Evolutionary conservation across 1,140 invertebrate species (phyloP).

Genomic region (Bombus turneri): DNA sequence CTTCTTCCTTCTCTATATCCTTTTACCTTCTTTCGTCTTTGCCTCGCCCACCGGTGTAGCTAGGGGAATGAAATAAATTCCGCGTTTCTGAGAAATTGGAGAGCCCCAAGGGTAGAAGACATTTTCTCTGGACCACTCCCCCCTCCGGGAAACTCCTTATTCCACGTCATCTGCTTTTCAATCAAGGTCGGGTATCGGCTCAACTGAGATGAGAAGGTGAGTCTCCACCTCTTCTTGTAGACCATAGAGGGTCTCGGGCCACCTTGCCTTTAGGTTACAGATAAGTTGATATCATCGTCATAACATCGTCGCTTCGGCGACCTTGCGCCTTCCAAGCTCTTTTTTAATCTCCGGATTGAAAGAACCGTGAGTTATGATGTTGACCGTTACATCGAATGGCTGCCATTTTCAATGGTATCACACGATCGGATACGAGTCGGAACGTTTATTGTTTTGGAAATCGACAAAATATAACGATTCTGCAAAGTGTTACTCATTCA

Average conservation of each 20-base stretch:
- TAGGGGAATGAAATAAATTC: constrained; percentile 70
- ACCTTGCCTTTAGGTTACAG: constrained; percentile 49
- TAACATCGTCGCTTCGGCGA: constrained; percentile 47
- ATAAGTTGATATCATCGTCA: constrained; percentile 62
- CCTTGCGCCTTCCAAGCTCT: constrained; percentile 45
- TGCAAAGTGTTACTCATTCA: not conserved
- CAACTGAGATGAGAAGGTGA: constrained; percentile 60
- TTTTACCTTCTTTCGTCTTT: constrained; percentile 33
- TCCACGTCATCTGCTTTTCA: constrained; percentile 72
- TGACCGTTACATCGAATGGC: constrained; percentile 27
- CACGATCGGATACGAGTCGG: too few species aligned
- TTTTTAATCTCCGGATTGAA: constrained; percentile 46
- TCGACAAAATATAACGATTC: not conserved
- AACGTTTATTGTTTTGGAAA: not conserved
- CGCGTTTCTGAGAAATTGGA: constrained; percentile 71
- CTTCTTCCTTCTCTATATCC: constrained; percentile 1
- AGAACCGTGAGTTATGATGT: constrained; percentile 23
- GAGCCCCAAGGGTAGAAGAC: constrained; percentile 68
- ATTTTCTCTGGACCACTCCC: constrained; percentile 63
- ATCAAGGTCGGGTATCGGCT: constrained; percentile 69
- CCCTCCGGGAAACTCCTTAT: constrained; percentile 65
- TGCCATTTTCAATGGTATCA: not conserved
- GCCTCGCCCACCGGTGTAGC: constrained; percentile 31
- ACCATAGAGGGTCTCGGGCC: constrained; percentile 38
- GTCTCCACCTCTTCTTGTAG: constrained; percentile 30